Evolutionary conservation across 2,797 vertebrate genomes (phyloP).

Genomic region (Ctenochaetus hawaiiensis): DNA sequence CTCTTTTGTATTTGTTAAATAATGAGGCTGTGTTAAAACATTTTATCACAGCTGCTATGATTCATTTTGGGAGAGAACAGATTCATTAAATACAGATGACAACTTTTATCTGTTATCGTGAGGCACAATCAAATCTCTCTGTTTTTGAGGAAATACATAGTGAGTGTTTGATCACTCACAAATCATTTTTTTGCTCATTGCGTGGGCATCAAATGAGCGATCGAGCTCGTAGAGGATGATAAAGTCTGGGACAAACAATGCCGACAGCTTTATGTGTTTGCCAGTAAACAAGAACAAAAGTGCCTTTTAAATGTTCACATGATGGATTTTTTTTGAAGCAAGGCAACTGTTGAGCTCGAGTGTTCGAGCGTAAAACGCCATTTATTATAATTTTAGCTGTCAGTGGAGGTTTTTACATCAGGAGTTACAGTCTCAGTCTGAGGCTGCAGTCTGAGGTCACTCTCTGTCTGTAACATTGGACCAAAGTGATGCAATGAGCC

Average conservation of each 20-base stretch:
- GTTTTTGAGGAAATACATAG: constrained; percentile 12
- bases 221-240: constrained; percentile 18
- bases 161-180: constrained; percentile 39
- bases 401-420: constrained; percentile 48
- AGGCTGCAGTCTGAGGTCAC: constrained; percentile 44
- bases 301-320: constrained; percentile 40
- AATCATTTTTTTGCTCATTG: constrained; percentile 37
- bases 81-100: constrained; percentile 27
- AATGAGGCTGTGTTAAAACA: constrained; percentile 8
- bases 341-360: constrained; percentile 34
- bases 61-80: constrained; percentile 18
- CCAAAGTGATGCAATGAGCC: constrained; percentile 31
- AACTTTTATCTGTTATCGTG: constrained; percentile 14
- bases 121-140: constrained; percentile 6
- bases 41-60: constrained; percentile 13
- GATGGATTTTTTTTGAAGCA: constrained; percentile 58
- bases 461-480: constrained; percentile 30
- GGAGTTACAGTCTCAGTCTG: constrained; percentile 28
- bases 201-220: constrained; percentile 36
- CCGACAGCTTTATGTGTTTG: constrained; percentile 44
- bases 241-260: constrained; percentile 39
- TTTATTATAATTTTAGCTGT: constrained; percentile 63
- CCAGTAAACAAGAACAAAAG: constrained; percentile 42
- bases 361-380: constrained; percentile 41
- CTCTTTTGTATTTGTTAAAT: constrained; percentile 13